Conservation (phyloP, 2,888 invertebrate genomes). For the Diarsia dahlii region DNA sequence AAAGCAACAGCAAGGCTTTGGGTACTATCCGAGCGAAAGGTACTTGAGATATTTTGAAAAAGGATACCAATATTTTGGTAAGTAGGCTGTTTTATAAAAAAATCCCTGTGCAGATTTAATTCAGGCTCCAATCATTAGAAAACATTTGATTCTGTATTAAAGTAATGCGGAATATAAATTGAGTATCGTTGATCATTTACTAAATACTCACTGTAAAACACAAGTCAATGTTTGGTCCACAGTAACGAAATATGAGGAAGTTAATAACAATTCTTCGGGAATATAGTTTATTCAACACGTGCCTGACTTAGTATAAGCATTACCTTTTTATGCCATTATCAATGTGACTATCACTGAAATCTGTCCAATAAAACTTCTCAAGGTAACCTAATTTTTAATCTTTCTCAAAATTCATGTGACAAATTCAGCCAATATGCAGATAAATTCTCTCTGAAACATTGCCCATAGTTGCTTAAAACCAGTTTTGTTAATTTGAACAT, state of each 20-base stretch:
- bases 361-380: constrained; percentile 13
- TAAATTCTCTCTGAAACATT: constrained; percentile 1
- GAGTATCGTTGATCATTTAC: neutral
- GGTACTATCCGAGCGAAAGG: neutral
- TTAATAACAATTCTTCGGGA: constrained; percentile 55
- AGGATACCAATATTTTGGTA: constrained; percentile 29
- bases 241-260: constrained; percentile 50
- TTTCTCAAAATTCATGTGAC: neutral
- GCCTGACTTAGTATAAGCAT: neutral
- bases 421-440: constrained; percentile 2
- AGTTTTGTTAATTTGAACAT: constrained; percentile 18
- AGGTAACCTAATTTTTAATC: constrained; percentile 32
- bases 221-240: constrained; percentile 39
- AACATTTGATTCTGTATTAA: neutral
- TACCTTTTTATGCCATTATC: constrained; percentile 3
- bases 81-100: neutral
- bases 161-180: neutral
- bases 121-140: neutral
- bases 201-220: neutral
- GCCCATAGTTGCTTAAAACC: constrained; percentile 10
- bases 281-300: constrained; percentile 52
- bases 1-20: constrained; percentile 11
- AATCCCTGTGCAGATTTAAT: neutral
- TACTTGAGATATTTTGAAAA: constrained; percentile 6
- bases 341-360: constrained; percentile 6